A percentile compares a stretch with the other conserved stretches of the same genome.
phyloP scores from a whole-genome alignment of 2,888 invertebrate species.

The Drosophila anomelani region DNA sequence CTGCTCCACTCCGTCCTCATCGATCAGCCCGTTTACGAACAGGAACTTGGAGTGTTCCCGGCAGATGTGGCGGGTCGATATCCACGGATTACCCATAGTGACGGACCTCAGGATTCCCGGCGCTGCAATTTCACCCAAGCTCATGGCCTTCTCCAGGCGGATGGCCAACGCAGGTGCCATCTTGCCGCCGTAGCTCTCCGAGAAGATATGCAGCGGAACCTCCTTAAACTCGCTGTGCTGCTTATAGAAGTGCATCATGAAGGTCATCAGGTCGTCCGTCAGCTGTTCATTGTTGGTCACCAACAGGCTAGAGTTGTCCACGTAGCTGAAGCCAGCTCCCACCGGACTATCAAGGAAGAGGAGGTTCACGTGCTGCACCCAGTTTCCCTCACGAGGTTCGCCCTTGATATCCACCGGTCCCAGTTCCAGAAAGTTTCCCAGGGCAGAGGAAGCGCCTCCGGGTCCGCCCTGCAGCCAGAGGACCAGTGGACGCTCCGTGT shows the following conservation, averaged over 20 bases:
- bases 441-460: constrained; percentile 90
- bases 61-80: constrained; percentile 88
- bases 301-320: constrained; percentile 85
- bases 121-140: constrained; percentile 86
- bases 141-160: constrained; percentile 86
- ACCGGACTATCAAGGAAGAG: constrained; percentile 95
- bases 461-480: constrained; percentile 96
- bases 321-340: constrained; percentile 94
- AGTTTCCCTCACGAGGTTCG: constrained; percentile 88
- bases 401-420: constrained; percentile 90
- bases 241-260: constrained; percentile 89
- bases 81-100: constrained; percentile 95
- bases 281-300: constrained; percentile 77
- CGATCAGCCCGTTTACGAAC: constrained; percentile 87
- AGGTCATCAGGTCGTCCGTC: constrained; percentile 90
- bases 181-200: constrained; percentile 96
- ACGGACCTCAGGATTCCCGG: constrained; percentile 89
- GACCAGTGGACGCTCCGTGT: constrained; percentile 89
- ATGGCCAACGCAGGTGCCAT: constrained; percentile 94
- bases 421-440: constrained; percentile 93
- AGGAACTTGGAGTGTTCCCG: constrained; percentile 89
- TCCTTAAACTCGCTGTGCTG: constrained; percentile 88
- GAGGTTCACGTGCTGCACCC: constrained; percentile 91
- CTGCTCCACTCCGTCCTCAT: constrained; percentile 87
- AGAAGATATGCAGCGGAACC: constrained; percentile 92